These are phyloP conservation scores for silkworm (Bombyx mori) DNA, from an alignment of 1,140 invertebrate genomes.

Conservation along the genomic window ASM3026992v2 NC_085107.1:16115001-16115500, in stretches of 20 bases:
- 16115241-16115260: conserved; percentile 25
- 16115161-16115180: conserved; percentile 27
- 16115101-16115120: conserved; percentile 28
- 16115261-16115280: not conserved
- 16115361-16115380: conserved; percentile 12
- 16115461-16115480: conserved; percentile 9
- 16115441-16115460: conserved; percentile 3
- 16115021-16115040: conserved; percentile 13
- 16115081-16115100: conserved; percentile 24
- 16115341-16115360: conserved; percentile 6
- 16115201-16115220: conserved; percentile 30
- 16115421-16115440: conserved; percentile 11
- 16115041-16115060: conserved; percentile 16
- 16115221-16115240: conserved; percentile 34
- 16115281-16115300: not conserved
- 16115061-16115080: conserved; percentile 23
- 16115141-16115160: conserved; percentile 26
- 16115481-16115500: not conserved
- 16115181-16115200: conserved; percentile 28
- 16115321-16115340: not conserved
- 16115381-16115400: conserved; percentile 7
- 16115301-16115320: not conserved
- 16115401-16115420: conserved; percentile 14
- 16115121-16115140: conserved; percentile 31
- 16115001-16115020: conserved; percentile 12